Conservation (phyloP, 2,113 vertebrate species). For the Neoarius graeffei region DNA sequence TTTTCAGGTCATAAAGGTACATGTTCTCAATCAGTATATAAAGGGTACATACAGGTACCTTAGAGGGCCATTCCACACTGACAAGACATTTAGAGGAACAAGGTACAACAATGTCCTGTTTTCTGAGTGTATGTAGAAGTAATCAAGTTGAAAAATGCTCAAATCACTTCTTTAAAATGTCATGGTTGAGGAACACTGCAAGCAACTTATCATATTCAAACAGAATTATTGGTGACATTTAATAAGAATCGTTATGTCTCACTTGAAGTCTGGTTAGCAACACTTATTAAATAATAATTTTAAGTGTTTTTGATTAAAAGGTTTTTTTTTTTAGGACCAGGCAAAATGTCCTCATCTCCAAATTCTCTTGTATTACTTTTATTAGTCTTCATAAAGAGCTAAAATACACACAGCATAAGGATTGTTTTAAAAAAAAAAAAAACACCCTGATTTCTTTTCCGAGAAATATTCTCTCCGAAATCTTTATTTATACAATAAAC, state of each 20-base stretch:
- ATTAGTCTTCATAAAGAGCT: not conserved
- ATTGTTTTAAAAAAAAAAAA: not conserved
- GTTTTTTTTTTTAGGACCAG: not conserved
- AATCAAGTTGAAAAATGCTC: not conserved
- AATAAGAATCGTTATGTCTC: not conserved
- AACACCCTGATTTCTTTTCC: not conserved
- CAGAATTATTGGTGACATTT: not conserved
- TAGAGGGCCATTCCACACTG: not conserved
- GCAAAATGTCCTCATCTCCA: not conserved
- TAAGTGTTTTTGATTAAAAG: not conserved
- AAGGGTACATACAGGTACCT: too few relatives aligned
- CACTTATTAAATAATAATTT: not conserved
- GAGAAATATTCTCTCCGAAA: not conserved
- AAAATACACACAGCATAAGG: not conserved
- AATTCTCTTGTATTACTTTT: not conserved
- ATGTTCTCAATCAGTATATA: too few relatives aligned
- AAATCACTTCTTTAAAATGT: not conserved
- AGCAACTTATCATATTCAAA: not conserved
- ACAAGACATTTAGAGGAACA: too few relatives aligned
- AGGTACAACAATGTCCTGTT: too few relatives aligned
- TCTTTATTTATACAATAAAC: conserved; percentile 30
- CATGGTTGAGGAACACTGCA: not conserved
- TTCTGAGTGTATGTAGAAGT: not conserved
- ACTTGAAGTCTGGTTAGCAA: not conserved
- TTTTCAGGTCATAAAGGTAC: too few relatives aligned